Base-by-base conservation (phyloP, 2,113 vertebrate species). In the Cercopithecus mona region DNA sequence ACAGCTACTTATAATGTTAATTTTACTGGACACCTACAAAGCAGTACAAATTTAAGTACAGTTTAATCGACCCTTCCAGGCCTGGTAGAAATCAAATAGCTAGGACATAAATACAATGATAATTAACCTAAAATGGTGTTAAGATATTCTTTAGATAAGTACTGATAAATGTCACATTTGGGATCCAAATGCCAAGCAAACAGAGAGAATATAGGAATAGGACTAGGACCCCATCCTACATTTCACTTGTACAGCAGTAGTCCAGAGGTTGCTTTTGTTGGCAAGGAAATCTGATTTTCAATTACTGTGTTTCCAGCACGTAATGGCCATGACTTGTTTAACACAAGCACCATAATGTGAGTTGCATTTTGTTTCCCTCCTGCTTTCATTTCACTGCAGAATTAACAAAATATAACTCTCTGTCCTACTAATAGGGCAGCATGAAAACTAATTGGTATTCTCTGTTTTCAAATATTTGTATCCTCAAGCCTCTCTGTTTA, bases 1-100 rank as follows among this genome's bases (percentile, higher is more conserved):
- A 96, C 93, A 98, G 85, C 88, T 97, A 97, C 97, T 98, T 98
- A 97, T 95, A 98, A 75, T 94, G 92, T 97, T 98, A 97, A 96
- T 98, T 99, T 98, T 98, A 96, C 96, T 97, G 98, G 98, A 98
- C 98, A 98, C 98, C 97, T 98, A 98, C 85, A 86, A 98, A 98
- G 95, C 96, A 93, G 97, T 96, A 97, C 96, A 98, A 97, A 96
- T 92, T 98, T 98, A 98, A 98, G 98, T 97, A 87, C 88, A 97
- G 96, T 98, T 98, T 98, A 98, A 98, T 97, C 80, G 94, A 98
- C 95, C 93, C 95, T 98, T 98, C 93, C 88, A 98, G 97, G 78
- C 80, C 87, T 96, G 38, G 96, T 97, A 97, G 96, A 97, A 96
- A 98, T 86, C 93, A 98, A 98, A 97, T 73, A 97, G 95, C 98